Conservation (phyloP, 2,888 invertebrate genomes). For the Euplexia lucipara region DNA sequence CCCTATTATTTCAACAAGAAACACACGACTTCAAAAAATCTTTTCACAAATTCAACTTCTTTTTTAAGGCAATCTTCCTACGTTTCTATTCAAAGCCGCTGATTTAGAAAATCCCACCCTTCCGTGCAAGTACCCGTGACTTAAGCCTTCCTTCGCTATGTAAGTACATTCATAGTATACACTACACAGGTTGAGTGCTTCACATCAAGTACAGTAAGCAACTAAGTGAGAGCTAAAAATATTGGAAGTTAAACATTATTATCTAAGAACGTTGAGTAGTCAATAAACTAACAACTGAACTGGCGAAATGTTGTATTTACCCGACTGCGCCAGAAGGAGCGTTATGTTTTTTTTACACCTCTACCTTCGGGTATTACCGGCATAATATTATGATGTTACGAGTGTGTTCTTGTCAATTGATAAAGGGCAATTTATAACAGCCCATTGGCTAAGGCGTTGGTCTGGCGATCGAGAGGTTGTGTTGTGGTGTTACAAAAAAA, state of each 20-base stretch:
- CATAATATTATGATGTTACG: no score
- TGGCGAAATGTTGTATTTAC: no score
- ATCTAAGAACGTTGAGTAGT: no score
- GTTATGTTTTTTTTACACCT: no score
- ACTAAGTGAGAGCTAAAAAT: not conserved
- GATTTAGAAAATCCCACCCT: slow-evolving; percentile 57
- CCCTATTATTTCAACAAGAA: slow-evolving; percentile 9
- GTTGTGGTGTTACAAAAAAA: no score
- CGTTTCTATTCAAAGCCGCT: slow-evolving; percentile 43
- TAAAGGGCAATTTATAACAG: no score
- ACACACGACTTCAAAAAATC: not conserved
- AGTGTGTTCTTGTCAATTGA: no score
- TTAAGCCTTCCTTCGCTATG: slow-evolving; percentile 26
- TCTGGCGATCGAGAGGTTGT: no score
- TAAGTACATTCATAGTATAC: slow-evolving; percentile 29
- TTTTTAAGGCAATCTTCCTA: slow-evolving; percentile 38
- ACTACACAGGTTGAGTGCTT: slow-evolving; percentile 13
- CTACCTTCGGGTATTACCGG: no score
- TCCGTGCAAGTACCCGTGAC: slow-evolving; percentile 11
- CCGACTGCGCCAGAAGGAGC: no score
- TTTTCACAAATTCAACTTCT: slow-evolving; percentile 12
- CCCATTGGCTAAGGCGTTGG: no score
- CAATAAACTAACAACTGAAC: no score
- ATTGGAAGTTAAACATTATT: not conserved
- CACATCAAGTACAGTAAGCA: not conserved